phyloP scores from a whole-genome alignment of 2,113 vertebrate genomes.

The Crotalus viridis region DNA sequence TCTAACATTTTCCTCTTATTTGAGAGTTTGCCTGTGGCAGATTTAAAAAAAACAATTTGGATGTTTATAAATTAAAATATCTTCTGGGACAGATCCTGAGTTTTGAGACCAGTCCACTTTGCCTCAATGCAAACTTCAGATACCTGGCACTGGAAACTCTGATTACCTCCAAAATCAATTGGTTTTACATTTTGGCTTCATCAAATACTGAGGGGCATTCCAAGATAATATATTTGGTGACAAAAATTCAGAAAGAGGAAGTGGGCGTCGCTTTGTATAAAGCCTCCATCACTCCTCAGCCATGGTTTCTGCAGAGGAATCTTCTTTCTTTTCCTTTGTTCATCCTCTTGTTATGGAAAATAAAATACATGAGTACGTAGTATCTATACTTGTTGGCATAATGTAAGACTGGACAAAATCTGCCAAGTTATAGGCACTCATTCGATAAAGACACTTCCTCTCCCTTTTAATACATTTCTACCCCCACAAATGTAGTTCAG shows the following conservation, averaged over 20 bases:
- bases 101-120: not conserved
- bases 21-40: not conserved
- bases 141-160: not conserved
- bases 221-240: not conserved
- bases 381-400: not conserved
- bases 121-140: not conserved
- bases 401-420: not conserved
- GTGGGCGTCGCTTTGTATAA: not conserved
- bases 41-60: not conserved
- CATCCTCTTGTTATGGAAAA: not conserved
- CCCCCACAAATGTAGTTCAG: not conserved
- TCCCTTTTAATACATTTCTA: not conserved
- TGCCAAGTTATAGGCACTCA: not conserved
- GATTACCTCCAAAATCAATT: not conserved
- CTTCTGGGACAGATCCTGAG: not conserved
- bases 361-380: not conserved
- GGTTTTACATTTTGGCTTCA: not conserved
- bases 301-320: not conserved
- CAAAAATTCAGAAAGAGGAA: not conserved
- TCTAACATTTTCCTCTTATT: not conserved
- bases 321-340: conserved; percentile 24
- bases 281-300: not conserved
- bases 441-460: not conserved
- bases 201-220: not conserved
- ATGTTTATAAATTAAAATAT: not conserved